phyloP scores from a whole-genome alignment of 2,113 vertebrate species.

The Xiphorhynchus elegans region DNA sequence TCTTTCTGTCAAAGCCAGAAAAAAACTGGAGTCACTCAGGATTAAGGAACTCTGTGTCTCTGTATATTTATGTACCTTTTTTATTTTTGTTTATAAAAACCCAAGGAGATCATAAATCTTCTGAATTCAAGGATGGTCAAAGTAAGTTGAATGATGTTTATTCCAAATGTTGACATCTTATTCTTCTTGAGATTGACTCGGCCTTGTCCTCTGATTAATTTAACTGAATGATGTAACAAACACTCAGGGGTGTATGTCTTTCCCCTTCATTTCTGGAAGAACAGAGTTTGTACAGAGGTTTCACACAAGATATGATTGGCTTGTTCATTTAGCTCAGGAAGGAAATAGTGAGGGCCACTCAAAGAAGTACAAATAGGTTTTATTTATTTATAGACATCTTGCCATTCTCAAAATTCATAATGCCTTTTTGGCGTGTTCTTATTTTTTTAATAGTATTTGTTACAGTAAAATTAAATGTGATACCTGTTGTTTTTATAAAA shows the following conservation, averaged over 20 bases:
- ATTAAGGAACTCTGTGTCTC: not conserved
- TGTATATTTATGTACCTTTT: not conserved
- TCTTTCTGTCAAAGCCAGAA: not conserved
- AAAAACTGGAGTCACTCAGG: not conserved
- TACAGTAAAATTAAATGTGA: not conserved
- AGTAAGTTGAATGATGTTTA: not conserved
- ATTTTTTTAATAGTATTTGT: not conserved
- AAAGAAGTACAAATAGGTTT: not conserved
- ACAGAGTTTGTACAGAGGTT: not conserved
- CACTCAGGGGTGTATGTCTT: not conserved
- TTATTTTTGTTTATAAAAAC: not conserved
- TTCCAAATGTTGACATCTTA: not conserved
- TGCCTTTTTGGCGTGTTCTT: not conserved
- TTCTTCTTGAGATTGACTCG: not conserved
- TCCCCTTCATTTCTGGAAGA: not conserved
- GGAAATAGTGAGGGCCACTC: not conserved
- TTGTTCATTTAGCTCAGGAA: not conserved
- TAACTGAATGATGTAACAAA: not conserved
- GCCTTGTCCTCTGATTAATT: constrained; percentile 8
- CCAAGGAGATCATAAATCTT: not conserved
- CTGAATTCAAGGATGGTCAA: not conserved
- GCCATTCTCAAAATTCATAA: not conserved
- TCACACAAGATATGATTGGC: not conserved
- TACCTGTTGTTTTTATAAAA: not conserved
- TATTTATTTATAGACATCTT: not conserved